Evolutionary conservation across 2,888 invertebrate species (phyloP).

Genomic region (Hirtodrosophila confusa): DNA sequence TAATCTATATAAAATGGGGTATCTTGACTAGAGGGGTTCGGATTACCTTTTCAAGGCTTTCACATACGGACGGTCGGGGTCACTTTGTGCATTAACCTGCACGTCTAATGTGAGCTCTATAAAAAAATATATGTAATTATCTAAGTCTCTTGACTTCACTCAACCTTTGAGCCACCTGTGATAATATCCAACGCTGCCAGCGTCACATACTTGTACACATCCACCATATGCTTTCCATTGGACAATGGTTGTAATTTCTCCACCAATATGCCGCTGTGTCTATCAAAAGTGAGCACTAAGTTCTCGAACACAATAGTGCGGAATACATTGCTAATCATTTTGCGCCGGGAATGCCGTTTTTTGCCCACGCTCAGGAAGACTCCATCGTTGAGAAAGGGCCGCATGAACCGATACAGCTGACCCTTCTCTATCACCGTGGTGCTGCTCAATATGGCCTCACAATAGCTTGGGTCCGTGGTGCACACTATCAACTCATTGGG

Average conservation of each 20-base stretch:
- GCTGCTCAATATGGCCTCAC: constrained; percentile 83
- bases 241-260: constrained; percentile 85
- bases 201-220: constrained; percentile 87
- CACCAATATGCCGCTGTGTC: constrained; percentile 86
- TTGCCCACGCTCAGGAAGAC: constrained; percentile 74
- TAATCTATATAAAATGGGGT: too few species aligned
- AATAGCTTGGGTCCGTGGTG: constrained; percentile 81
- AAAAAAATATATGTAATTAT: neutral
- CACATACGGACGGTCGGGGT: constrained; percentile 88
- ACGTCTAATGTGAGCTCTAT: constrained; percentile 78
- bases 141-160: neutral
- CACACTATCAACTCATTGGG: constrained; percentile 84
- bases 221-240: constrained; percentile 82
- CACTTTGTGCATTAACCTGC: constrained; percentile 85
- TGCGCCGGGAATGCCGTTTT: constrained; percentile 88
- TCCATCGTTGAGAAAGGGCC: constrained; percentile 72
- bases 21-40: too few species aligned
- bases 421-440: constrained; percentile 76
- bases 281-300: constrained; percentile 88
- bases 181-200: constrained; percentile 87
- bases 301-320: constrained; percentile 91
- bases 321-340: constrained; percentile 90
- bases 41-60: constrained; percentile 87
- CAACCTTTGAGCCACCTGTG: constrained; percentile 43
- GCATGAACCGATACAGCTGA: constrained; percentile 69